Evolutionary conservation across 2,113 vertebrate genomes (phyloP).

Genomic region (Naja naja): DNA sequence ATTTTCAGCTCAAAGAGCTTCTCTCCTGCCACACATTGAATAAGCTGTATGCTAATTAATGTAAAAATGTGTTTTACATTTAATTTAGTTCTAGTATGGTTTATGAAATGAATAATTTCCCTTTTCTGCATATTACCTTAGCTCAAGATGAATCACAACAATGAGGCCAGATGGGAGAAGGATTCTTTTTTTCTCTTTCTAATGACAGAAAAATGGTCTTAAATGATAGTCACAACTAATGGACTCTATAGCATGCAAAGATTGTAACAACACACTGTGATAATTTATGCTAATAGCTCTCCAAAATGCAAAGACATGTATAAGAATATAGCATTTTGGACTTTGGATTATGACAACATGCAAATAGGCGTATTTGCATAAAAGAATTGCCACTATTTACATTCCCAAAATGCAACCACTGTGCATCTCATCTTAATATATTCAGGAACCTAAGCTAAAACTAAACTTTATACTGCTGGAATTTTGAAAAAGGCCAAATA

Average conservation of each 20-base stretch:
- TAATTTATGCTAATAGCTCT: slow-evolving; percentile 49
- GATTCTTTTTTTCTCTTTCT: not conserved
- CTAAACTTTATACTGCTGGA: not conserved
- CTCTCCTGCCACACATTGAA: slow-evolving; percentile 11
- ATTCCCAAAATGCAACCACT: slow-evolving; percentile 1
- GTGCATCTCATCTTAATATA: not conserved
- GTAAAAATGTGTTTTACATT: slow-evolving; percentile 17
- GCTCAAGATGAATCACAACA: slow-evolving; percentile 41
- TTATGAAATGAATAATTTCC: slow-evolving; percentile 33
- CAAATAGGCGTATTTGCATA: slow-evolving; percentile 37
- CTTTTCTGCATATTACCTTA: slow-evolving; percentile 9
- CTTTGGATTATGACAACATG: slow-evolving; percentile 33
- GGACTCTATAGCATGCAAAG: slow-evolving; percentile 20
- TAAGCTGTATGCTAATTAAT: slow-evolving; percentile 14
- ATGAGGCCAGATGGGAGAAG: slow-evolving; percentile 34
- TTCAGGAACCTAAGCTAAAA: not conserved
- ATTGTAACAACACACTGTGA: slow-evolving; percentile 46
- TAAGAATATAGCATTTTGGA: slow-evolving; percentile 38
- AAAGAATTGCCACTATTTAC: slow-evolving; percentile 24
- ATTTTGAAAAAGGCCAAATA: not conserved
- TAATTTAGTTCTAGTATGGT: slow-evolving; percentile 7
- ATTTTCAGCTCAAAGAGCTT: slow-evolving; percentile 33
- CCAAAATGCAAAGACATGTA: slow-evolving; percentile 37
- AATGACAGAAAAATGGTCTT: slow-evolving; percentile 40
- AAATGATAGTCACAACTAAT: slow-evolving; percentile 40